Evolutionary conservation across 2,888 invertebrate species (phyloP).

Genomic region (Ecdyonurus torrentis): DNA sequence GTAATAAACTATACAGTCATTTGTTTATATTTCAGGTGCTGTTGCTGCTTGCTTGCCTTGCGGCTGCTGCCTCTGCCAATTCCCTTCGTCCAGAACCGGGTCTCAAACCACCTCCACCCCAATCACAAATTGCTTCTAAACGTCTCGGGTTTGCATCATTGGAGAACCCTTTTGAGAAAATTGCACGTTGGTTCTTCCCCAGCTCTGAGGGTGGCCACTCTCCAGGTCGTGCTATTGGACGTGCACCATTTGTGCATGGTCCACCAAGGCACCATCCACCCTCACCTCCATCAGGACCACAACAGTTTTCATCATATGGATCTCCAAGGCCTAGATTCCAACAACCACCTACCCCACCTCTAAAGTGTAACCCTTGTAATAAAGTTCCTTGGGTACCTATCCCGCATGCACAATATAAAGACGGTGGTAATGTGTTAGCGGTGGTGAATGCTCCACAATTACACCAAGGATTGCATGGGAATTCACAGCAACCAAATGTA

Average conservation of each 20-base stretch:
- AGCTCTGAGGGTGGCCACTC: neutral
- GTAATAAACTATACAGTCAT: no score
- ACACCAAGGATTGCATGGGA: neutral
- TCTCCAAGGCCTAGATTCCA: neutral
- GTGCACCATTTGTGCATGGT: neutral
- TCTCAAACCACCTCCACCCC: neutral
- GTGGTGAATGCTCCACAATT: constrained; percentile 1
- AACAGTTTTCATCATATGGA: neutral
- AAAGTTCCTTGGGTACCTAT: constrained; percentile 70
- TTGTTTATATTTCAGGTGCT: neutral
- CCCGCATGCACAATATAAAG: constrained; percentile 12
- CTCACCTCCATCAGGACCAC: neutral
- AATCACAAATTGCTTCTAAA: neutral
- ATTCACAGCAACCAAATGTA: neutral
- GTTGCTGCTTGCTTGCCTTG: neutral
- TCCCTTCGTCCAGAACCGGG: neutral
- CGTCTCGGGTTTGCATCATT: neutral
- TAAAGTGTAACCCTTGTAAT: constrained; percentile 58
- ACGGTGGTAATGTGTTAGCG: neutral
- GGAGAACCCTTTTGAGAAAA: neutral
- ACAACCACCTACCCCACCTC: neutral
- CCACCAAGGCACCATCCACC: neutral
- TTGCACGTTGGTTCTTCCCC: neutral
- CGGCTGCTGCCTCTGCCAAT: neutral
- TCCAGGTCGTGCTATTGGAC: neutral